A percentile compares a stretch with the other conserved stretches of the same genome.
Conservation (phyloP, 2,113 vertebrate genomes). For the Gnathonemus longibarbis region DNA sequence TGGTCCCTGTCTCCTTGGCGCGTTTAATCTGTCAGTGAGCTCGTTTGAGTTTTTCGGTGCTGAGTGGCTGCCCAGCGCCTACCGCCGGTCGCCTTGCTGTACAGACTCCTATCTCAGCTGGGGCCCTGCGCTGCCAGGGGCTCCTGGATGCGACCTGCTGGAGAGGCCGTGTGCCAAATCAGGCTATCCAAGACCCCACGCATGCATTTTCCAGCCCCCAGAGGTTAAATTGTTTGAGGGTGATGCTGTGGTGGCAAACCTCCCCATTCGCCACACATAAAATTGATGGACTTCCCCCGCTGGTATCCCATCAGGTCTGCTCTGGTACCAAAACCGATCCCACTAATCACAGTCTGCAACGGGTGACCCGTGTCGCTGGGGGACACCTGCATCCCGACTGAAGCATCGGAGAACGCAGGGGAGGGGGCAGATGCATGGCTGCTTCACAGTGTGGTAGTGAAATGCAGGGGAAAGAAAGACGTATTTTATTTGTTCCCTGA, state of each 20-base stretch:
- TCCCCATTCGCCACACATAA: not conserved
- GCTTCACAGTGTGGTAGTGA: not conserved
- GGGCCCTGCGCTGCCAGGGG: not conserved
- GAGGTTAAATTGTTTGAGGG: not conserved
- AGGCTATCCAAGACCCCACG: not conserved
- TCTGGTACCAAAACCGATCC: not conserved
- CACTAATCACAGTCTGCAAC: not conserved
- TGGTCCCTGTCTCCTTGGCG: not conserved
- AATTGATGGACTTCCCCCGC: not conserved
- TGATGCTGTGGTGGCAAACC: not conserved
- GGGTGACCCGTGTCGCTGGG: not conserved
- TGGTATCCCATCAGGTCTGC: not conserved
- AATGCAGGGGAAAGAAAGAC: not conserved
- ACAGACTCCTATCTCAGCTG: not conserved
- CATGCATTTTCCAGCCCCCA: not conserved
- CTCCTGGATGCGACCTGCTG: not conserved
- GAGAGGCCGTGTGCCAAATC: not conserved
- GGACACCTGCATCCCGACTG: not conserved
- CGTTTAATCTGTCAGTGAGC: constrained; percentile 41
- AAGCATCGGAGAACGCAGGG: not conserved
- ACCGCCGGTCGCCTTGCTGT: not conserved
- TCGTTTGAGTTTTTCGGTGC: constrained; percentile 22
- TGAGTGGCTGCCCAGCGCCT: not conserved
- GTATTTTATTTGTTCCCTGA: not conserved
- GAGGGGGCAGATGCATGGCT: not conserved